phyloP scores from a whole-genome alignment of 1,140 invertebrate genomes.

The Oppia nitens region DNA sequence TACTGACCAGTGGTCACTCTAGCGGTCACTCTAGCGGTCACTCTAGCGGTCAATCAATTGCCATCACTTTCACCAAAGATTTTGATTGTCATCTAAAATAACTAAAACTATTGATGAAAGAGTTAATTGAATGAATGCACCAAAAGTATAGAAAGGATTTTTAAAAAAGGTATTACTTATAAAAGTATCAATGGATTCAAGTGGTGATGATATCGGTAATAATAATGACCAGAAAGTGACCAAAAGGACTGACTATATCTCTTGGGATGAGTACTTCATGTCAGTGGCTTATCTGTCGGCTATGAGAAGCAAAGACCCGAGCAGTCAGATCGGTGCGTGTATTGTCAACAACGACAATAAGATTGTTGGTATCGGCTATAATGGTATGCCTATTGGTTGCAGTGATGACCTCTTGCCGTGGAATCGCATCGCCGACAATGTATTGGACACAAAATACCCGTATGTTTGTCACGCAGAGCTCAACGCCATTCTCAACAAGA shows the following conservation, averaged over 20 bases:
- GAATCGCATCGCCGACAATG: slow-evolving; percentile 40
- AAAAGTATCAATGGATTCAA: background rate
- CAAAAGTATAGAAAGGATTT: background rate
- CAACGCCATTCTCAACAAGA: slow-evolving; percentile 90
- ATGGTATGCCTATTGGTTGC: slow-evolving; percentile 82
- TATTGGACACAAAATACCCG: slow-evolving; percentile 55
- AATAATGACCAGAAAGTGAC: background rate
- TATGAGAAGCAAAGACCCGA: slow-evolving; percentile 81
- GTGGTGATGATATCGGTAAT: background rate
- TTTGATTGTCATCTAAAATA: too few species aligned
- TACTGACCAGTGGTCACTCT: too few species aligned
- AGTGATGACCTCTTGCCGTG: slow-evolving; percentile 75
- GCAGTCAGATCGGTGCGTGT: slow-evolving; percentile 75
- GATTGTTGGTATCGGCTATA: slow-evolving; percentile 85
- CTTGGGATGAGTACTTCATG: slow-evolving; percentile 93
- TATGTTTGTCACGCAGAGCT: slow-evolving; percentile 91
- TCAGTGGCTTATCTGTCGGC: slow-evolving; percentile 59
- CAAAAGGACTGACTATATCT: slow-evolving; percentile 41
- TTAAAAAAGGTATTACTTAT: background rate
- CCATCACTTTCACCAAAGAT: too few species aligned
- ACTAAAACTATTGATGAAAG: too few species aligned
- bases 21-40: too few species aligned
- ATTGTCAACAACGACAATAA: slow-evolving; percentile 73
- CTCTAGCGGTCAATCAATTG: too few species aligned
- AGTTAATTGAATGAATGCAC: too few species aligned